Percentiles rank a stretch among this genome's conserved stretches.
These are phyloP conservation scores for Ctena decussata DNA, from an alignment of 2,888 invertebrate genomes.

Conservation along the genomic window DNA sequence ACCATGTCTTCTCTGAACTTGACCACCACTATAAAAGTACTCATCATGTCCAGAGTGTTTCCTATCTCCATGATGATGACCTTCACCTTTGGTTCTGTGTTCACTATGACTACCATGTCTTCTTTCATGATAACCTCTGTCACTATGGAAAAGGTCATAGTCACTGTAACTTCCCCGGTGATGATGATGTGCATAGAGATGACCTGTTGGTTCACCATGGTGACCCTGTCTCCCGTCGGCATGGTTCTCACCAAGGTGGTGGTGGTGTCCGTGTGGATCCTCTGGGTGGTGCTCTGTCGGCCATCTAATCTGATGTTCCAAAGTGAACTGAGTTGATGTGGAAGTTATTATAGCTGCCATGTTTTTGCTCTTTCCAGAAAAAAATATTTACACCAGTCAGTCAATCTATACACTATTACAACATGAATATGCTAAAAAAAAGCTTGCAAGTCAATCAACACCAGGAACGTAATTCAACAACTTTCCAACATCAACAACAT, in stretches of 20 bases:
- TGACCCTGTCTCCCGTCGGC: neutral
- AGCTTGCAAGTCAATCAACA: neutral
- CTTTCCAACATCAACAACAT: neutral
- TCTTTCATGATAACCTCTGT: neutral
- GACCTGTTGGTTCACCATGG: neutral
- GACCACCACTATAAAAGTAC: neutral
- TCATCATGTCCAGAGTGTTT: neutral
- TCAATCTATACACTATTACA: neutral
- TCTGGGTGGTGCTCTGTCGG: constrained; percentile 43
- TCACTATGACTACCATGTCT: neutral
- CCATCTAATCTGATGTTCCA: constrained; percentile 66
- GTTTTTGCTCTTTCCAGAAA: neutral
- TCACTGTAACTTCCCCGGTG: neutral
- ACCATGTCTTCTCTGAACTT: neutral
- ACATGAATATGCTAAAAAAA: too few species aligned
- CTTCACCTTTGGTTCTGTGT: neutral
- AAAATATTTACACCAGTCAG: neutral
- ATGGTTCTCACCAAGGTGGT: constrained; percentile 1
- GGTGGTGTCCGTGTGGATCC: constrained; percentile 24
- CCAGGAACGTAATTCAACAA: neutral
- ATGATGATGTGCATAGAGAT: neutral
- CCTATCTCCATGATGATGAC: neutral
- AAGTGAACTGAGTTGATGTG: constrained; percentile 69
- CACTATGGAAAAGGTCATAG: neutral
- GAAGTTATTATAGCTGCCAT: constrained; percentile 71